A percentile compares a stretch with the other conserved stretches of the same genome.
phyloP scores from a whole-genome alignment of 1,140 invertebrate species.

The Aricia agestis region DNA sequence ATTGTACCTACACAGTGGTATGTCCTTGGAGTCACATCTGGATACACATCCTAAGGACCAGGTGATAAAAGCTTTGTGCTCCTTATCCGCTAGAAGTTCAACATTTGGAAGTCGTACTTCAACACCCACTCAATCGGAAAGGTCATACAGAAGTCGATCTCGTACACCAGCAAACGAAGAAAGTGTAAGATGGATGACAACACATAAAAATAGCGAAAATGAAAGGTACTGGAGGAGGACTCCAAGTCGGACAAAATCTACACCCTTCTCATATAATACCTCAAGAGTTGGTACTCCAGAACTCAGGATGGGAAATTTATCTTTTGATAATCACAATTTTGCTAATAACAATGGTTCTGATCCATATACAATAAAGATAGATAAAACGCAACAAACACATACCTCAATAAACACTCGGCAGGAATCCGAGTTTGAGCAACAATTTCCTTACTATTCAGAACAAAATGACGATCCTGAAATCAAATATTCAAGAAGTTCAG shows the following conservation, averaged over 20 bases:
- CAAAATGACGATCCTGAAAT: conserved; percentile 59
- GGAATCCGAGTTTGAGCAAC: conserved; percentile 51
- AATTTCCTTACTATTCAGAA: conserved; percentile 52
- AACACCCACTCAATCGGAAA: conserved; percentile 59
- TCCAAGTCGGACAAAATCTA: conserved; percentile 50
- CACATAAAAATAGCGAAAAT: conserved; percentile 49
- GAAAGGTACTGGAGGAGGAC: conserved; percentile 59
- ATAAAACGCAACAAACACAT: conserved; percentile 55
- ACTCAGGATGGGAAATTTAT: conserved; percentile 48
- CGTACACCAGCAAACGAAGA: conserved; percentile 62
- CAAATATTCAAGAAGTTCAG: conserved; percentile 64
- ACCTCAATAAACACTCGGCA: conserved; percentile 28
- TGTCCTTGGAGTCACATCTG: conserved; percentile 86
- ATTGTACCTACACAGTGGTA: conserved; percentile 86
- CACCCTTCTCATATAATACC: conserved; percentile 35
- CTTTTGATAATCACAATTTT: conserved; percentile 50
- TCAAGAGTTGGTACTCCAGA: conserved; percentile 59
- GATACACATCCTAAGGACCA: conserved; percentile 91
- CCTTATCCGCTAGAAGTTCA: conserved; percentile 48
- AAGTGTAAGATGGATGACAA: conserved; percentile 44
- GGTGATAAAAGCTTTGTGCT: conserved; percentile 86
- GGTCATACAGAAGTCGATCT: conserved; percentile 67
- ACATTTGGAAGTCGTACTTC: conserved; percentile 57
- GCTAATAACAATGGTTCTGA: conserved; percentile 39
- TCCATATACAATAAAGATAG: conserved; percentile 48